Evolutionary conservation across 2,888 invertebrate genomes (phyloP), one percentile per base, ranked within the genome.

Genomic region (Sphaerophoria rueppellii): DNA sequence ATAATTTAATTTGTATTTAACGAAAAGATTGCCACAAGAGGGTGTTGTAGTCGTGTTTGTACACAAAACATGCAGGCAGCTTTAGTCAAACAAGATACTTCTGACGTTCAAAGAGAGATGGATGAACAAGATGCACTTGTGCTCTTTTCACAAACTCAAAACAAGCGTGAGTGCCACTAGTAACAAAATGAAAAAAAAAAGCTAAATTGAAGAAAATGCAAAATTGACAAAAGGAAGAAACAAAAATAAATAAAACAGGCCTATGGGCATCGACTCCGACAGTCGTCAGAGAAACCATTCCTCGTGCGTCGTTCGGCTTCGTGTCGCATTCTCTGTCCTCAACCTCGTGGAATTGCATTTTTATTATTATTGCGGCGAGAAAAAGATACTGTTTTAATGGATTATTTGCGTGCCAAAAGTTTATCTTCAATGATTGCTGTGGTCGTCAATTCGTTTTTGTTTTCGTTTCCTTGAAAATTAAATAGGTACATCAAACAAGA

Each of bases 351-450:
- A 60, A 74, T 69, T 69, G 52, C 58, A 73, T 70, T 79, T 74
- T 79, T 82, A 74, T 82, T 81, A 65, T 76, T 79, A 82, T 71
- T 71, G 82, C 70, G 46, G 54, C 69, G 50, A 52, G 65, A 67
- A 74, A 24, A 71, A 74, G 70, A 78, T 71, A 71, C 70, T 61
- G 58, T 65, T 71, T 82, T 82, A 82, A 82, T 75, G 74, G 82
- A 79, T 74, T 71, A 82, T 82, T 82, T 79, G 82, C 82, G 74
- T 79, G 82, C 79, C 82, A 82, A 82, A 79, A 75, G 82, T 79
- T 79, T 82, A 79, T 82, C 82, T 82, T 71, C 77, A 60, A 77
- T 60, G 60, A 79, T 79, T 82, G 71, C 65, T 43, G 61, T 55
- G 65, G 78, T 60, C 70, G 79, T 79, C 74, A 61, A 74, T 79